Base-by-base conservation (phyloP, 2,797 vertebrate genomes). In the Rhinophrynus dorsalis region DNA sequence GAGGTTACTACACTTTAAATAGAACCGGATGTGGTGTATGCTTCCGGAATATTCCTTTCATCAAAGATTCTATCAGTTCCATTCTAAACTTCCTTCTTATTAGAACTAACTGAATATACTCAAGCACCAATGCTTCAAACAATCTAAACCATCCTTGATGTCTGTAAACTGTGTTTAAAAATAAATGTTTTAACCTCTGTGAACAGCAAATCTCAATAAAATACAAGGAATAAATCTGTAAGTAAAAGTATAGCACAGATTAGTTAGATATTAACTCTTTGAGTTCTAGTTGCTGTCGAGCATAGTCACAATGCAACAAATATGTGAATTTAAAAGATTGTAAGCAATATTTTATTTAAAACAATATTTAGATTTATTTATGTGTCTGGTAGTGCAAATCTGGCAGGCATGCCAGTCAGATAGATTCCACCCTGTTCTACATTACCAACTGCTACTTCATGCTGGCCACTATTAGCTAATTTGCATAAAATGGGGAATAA, bases 91-190 rank as follows among this genome's bases (percentile, higher is more conserved):
- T 82, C 45, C 74, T 77, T 64, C 52, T 68, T 48, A 15, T 33
- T 58, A 50, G 23, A 71, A 65, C 52, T 64, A 50, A 58, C 45
- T 47, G 44, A 18, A 65, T 42, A 50, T 33, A 51, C 68, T 65
- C 23, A 62, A 44, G 20, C 21, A 21, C n/a, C 40, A 2, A 10
- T 3, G 79, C 80, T 80, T 85, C 78, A 85, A 83, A 85, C 79
- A 68, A 56, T 29, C 65, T 59, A 77, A 73, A 54, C 24, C 30
- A 38, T 35, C 33, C 68, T 27, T 26, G 21, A 40, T 45, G 48
- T 26, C 40, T 37, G 38, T 42, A 48, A 40, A 65, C 56, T 17
- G 76, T 74, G 65, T 68, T 75, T 78, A 76, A 78, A 11, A 55
- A 80, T 65, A 30, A 56, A 12, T 8, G 51, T 7, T 48, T 57